phyloP scores from a whole-genome alignment of 2,888 invertebrate genomes.

The Epinotia demarniana region DNA sequence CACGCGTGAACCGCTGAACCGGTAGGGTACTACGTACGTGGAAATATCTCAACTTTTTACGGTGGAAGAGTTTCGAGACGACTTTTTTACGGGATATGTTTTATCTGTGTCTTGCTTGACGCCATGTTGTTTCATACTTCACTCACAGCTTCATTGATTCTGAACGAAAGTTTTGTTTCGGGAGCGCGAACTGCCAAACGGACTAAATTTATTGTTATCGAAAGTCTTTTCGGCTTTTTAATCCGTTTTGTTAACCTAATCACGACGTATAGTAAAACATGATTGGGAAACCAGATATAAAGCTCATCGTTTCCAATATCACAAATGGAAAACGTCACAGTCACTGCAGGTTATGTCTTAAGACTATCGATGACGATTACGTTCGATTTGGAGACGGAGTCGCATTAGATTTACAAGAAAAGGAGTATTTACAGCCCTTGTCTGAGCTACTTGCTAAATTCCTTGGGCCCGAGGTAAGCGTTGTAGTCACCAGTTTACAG shows the following conservation, averaged over 20 bases:
- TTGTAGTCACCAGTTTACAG: not conserved
- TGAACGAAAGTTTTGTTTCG: conserved; percentile 70
- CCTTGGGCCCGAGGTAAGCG: conserved; percentile 63
- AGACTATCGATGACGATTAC: conserved; percentile 60
- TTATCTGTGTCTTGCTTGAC: conserved; percentile 25
- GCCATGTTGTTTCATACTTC: conserved; percentile 37
- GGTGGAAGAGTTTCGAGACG: too few species aligned
- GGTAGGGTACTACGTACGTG: too few species aligned
- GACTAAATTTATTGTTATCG: conserved; percentile 26
- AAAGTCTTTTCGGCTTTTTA: not conserved
- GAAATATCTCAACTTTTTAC: too few species aligned
- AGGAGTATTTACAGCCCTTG: conserved; percentile 52
- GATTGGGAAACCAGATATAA: conserved; percentile 55
- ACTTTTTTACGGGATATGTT: too few species aligned
- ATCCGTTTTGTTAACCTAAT: not conserved
- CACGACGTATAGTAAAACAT: conserved; percentile 5
- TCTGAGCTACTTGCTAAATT: conserved; percentile 59
- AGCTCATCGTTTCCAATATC: conserved; percentile 66
- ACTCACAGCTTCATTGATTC: conserved; percentile 44
- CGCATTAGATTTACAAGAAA: conserved; percentile 52
- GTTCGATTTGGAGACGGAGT: conserved; percentile 68
- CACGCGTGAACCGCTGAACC: too few species aligned
- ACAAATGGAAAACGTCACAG: conserved; percentile 66
- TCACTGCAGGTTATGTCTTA: conserved; percentile 78
- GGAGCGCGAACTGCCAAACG: conserved; percentile 56